Evolutionary conservation across 1,140 invertebrate species (phyloP), one percentile per base, ranked within the genome.

Genomic region (Druon quercuslanigerum): DNA sequence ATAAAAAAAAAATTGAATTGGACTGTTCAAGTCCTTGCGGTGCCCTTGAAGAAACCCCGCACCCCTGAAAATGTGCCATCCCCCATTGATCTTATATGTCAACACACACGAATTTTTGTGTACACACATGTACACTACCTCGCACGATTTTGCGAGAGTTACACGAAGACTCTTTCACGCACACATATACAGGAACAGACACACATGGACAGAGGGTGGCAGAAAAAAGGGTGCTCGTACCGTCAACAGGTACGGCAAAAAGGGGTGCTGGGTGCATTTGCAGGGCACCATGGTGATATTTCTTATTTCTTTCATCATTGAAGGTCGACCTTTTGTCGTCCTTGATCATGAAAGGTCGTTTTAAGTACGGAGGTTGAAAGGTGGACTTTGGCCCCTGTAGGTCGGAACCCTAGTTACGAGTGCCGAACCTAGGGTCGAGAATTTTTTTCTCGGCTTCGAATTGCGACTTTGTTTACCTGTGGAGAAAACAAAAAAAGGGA

Each of bases 361-460:
- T 66, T 66, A 84, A 77, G 89, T 91, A 91, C 90, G 88, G 89
- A 86, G 85, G 82, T 90, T 86, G 87, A 87, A 86, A 84, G 87
- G 86, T 90, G 89, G 87, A 86, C 85, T 83, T 89, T 82, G 84
- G 91, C 89, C 87, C 90, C 88, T 86, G 90, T 86, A 84, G 88
- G 87, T 89, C 85, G 90, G 90, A 91, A 90, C 90, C 90, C 91
- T 92, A 91, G 91, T 92, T 92, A 92, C 91, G 91, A 92, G 91
- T 92, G 86, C 91, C 90, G 91, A 90, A 85, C 90, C 90, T 92
- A 92, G 91, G 90, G 88, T 87, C 89, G 89, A 91, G 90, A 88
- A 46, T 83, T 77, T 52, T 73, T 72, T 87, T 89, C 87, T 90
- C 86, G 88, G 80, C 81, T 88, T 89, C 77, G 16, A 66, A 46